These are phyloP conservation scores for Perca flavescens DNA, from an alignment of 2,113 vertebrate species.

Conservation along the genomic window DNA sequence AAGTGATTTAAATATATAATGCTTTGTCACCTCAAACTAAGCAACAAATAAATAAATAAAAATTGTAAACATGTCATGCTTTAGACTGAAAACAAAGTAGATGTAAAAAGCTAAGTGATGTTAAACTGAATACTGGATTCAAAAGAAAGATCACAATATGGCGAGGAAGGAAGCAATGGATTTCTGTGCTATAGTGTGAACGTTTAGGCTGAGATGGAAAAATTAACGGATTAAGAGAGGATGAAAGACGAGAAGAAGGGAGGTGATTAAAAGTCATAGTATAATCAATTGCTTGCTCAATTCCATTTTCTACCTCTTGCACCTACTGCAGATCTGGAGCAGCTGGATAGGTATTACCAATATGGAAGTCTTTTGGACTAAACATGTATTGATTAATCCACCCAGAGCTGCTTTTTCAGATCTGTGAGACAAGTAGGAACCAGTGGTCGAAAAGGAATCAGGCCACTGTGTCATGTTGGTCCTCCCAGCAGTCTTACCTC, in stretches of 20 bases:
- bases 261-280: constrained; percentile 66
- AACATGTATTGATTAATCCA: constrained; percentile 61
- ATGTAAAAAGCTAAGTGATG: constrained; percentile 70
- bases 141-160: constrained; percentile 72
- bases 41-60: constrained; percentile 67
- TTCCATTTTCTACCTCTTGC: constrained; percentile 75
- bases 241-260: constrained; percentile 56
- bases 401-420: constrained; percentile 62
- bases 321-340: constrained; percentile 74
- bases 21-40: constrained; percentile 83
- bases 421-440: constrained; percentile 70
- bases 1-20: constrained; percentile 61
- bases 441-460: constrained; percentile 76
- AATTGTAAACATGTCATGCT: constrained; percentile 65
- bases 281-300: constrained; percentile 74
- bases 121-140: constrained; percentile 57
- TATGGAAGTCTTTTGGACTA: constrained; percentile 60
- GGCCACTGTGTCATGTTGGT: constrained; percentile 80
- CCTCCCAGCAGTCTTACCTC: constrained; percentile 84
- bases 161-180: constrained; percentile 82
- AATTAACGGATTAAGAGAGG: constrained; percentile 60
- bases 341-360: constrained; percentile 60
- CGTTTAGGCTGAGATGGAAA: constrained; percentile 61
- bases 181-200: constrained; percentile 49
- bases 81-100: constrained; percentile 39